A percentile compares a stretch with the other conserved stretches of the same genome.
phyloP scores from a whole-genome alignment of 2,888 invertebrate species.

The Pseudococcus viburni region DNA sequence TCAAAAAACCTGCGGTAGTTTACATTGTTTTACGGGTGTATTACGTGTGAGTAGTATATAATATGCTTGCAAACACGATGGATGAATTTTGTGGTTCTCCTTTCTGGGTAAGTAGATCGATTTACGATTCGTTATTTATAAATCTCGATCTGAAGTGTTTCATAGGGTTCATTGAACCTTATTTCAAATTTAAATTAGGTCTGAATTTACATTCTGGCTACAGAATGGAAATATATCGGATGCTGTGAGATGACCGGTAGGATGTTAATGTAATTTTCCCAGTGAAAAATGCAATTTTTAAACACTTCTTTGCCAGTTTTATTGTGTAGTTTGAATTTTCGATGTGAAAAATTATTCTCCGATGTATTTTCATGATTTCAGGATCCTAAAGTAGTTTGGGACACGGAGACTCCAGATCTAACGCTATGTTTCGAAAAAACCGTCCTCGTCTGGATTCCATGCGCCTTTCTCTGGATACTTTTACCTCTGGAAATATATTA shows the following conservation, averaged over 20 bases:
- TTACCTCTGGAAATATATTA: constrained; percentile 83
- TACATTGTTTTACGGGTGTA: background rate
- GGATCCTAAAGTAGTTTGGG: constrained; percentile 85
- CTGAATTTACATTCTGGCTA: background rate
- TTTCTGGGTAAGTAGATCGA: constrained; percentile 67
- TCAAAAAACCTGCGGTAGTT: background rate
- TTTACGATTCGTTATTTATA: background rate
- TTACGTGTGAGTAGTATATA: background rate
- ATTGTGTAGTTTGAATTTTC: background rate
- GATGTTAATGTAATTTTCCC: background rate
- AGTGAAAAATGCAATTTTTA: background rate
- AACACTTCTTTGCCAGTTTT: background rate
- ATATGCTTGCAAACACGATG: constrained; percentile 28
- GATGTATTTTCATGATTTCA: constrained; percentile 72
- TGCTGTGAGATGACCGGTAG: background rate
- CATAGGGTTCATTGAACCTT: constrained; percentile 8
- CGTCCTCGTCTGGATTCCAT: constrained; percentile 90
- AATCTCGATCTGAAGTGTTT: background rate
- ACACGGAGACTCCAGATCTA: constrained; percentile 87
- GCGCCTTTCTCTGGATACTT: constrained; percentile 86
- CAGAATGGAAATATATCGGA: background rate
- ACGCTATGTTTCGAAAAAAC: constrained; percentile 94
- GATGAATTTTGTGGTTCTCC: constrained; percentile 67
- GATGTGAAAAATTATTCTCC: background rate
- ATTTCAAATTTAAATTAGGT: constrained; percentile 2